A percentile compares a stretch with the other conserved stretches of the same genome.
Evolutionary conservation across 2,888 invertebrate genomes (phyloP).

Genomic region (Chloroclystis v-ata): DNA sequence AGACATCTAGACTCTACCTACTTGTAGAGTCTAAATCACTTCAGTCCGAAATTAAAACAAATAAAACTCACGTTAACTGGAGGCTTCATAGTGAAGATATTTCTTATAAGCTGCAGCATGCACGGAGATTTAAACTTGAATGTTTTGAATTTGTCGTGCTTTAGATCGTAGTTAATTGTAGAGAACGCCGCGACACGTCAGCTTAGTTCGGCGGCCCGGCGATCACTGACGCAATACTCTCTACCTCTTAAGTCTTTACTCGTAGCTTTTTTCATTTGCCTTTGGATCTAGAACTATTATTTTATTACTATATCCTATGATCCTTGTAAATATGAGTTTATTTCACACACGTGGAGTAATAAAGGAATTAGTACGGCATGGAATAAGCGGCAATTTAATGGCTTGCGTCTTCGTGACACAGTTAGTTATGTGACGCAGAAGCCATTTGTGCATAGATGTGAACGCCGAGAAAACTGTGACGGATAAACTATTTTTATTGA

Average conservation of each 20-base stretch:
- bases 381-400: not conserved
- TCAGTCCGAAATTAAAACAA: not conserved
- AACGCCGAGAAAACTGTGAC: not conserved
- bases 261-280: conserved; percentile 16
- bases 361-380: not conserved
- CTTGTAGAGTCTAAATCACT: no score
- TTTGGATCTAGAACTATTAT: not conserved
- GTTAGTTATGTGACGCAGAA: conserved; percentile 14
- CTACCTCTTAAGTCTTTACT: conserved; percentile 30
- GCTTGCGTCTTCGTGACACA: conserved; percentile 16
- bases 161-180: conserved; percentile 33
- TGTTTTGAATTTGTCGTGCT: conserved; percentile 32
- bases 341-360: conserved; percentile 13
- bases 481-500: no score
- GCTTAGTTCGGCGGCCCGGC: conserved; percentile 48
- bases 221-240: conserved; percentile 47
- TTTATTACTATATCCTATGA: not conserved
- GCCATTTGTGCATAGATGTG: conserved; percentile 4
- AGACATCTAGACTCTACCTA: no score
- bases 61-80: conserved; percentile 62
- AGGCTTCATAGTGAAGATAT: conserved; percentile 67
- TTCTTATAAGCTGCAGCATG: conserved; percentile 59
- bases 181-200: conserved; percentile 56
- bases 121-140: conserved; percentile 26
- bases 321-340: conserved; percentile 1